Evolutionary conservation across 2,888 invertebrate genomes (phyloP), one percentile per base, ranked within the genome.

Genomic region (Smittia sp.): DNA sequence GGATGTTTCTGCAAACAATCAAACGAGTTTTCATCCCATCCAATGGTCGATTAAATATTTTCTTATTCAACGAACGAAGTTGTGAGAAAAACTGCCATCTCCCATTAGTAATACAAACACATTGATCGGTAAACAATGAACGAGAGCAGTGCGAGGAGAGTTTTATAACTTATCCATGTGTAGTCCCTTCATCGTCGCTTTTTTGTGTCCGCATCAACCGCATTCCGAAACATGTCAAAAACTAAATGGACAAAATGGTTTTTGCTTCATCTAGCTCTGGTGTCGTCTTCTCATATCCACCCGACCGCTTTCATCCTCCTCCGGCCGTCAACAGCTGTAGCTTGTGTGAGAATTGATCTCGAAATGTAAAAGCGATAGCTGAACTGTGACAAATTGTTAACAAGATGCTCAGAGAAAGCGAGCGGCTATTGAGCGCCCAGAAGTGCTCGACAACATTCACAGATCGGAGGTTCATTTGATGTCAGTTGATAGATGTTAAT

Each of bases 171-270:
- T 58, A 58, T 58, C 58, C 58, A 58, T 58, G 22, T 58, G 46
- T 6, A 46, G 6, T 46, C 11, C 15, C n/a, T 1, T 46, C 46
- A 3, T 46, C n/a, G 6, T 15, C 15, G 11, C 11, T 38, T 63
- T 63, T 63, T 63, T 63, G 25, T 63, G n/a, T 11, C 13, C 62
- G 32, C 38, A 38, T 65, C 15, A 32, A 15, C 32, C 65, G 41
- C 38, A 24, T 67, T 67, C 41, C 20, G 67, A 41, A 67, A 67
- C 20, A 24, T 67, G 67, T 67, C 67, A 67, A 67, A 67, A 39
- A 67, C 38, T 67, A 67, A 67, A 67, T 67, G 67, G 67, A 67
- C 67, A 67, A 24, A 67, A 67, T 67, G 67, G 41, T 46, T 20
- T 46, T 46, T 46, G 6, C n/a, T n/a, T 46, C 46, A 38, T 46